Percentiles rank a stretch among this genome's conserved stretches.
phyloP scores from a whole-genome alignment of 1,140 invertebrate species.

The Chrysopa pallens region DNA sequence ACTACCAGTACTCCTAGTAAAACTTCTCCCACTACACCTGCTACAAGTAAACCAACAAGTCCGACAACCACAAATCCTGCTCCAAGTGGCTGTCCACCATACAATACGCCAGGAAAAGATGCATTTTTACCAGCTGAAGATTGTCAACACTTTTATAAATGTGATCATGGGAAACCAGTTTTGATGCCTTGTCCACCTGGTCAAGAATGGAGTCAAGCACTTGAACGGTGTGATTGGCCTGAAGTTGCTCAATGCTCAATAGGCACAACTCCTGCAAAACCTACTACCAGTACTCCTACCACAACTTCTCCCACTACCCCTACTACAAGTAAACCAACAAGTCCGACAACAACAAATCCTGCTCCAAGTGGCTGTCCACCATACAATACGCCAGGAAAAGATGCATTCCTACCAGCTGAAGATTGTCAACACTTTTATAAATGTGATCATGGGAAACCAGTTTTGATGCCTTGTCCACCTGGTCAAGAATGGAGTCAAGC shows the following conservation, averaged over 20 bases:
- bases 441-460: not conserved
- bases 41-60: too few relatives aligned
- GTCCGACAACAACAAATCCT: too few relatives aligned
- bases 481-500: not conserved
- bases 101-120: not conserved
- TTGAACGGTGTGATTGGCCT: not conserved
- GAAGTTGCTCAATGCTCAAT: not conserved
- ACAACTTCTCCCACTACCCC: not conserved
- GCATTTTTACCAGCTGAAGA: not conserved
- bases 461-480: not conserved
- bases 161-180: not conserved
- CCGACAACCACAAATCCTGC: not conserved
- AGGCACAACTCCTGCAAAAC: not conserved
- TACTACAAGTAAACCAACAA: not conserved
- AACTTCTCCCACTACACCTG: too few relatives aligned
- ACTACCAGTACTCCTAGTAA: too few relatives aligned
- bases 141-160: not conserved
- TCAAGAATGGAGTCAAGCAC: not conserved
- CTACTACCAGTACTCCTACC: not conserved
- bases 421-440: not conserved
- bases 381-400: not conserved
- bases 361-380: not conserved
- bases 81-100: not conserved
- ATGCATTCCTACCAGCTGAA: not conserved
- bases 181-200: not conserved